A percentile compares a stretch with the other conserved stretches of the same genome.
Evolutionary conservation across 2,113 vertebrate genomes (phyloP).

Genomic region (Saguinus imperator): DNA sequence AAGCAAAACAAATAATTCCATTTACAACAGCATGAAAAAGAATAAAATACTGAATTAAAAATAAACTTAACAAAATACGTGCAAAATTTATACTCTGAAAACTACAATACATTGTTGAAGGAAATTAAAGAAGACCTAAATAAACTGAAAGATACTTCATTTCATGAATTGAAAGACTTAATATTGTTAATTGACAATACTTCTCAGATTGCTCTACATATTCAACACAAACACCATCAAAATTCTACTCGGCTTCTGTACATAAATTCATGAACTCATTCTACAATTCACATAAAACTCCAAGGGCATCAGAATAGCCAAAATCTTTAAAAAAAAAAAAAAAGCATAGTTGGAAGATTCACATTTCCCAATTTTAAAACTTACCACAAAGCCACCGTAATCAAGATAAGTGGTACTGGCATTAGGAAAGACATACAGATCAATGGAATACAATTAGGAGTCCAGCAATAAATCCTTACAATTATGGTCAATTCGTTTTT

Average conservation of each 20-base stretch:
- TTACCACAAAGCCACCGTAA: constrained; percentile 8
- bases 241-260: neutral
- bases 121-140: constrained; percentile 30
- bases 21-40: neutral
- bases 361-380: neutral
- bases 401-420: neutral
- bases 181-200: neutral
- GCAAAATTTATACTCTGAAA: neutral
- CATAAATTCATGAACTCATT: neutral
- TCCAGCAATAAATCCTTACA: neutral
- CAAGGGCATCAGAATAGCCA: neutral
- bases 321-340: neutral
- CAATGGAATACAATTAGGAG: neutral
- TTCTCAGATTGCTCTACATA: neutral
- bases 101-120: neutral
- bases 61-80: neutral
- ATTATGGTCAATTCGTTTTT: neutral
- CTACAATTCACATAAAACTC: constrained; percentile 19
- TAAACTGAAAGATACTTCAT: neutral
- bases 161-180: neutral
- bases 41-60: neutral
- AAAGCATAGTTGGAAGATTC: neutral
- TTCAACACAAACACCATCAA: neutral
- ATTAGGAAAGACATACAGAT: neutral
- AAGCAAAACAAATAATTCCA: neutral